phyloP scores from a whole-genome alignment of 2,797 vertebrate species.

The Champsocephalus gunnari region DNA sequence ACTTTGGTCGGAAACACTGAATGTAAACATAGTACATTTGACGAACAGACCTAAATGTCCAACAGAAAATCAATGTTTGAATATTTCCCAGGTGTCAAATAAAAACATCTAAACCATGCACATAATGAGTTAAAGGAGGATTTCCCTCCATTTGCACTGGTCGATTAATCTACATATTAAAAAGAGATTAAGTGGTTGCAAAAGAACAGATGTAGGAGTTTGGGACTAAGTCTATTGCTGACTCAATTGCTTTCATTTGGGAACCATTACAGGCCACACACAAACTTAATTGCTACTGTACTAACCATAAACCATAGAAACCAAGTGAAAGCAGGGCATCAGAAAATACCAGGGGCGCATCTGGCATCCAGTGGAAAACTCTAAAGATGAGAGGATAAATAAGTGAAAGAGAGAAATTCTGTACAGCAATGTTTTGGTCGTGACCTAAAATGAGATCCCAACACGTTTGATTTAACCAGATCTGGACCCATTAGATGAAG shows the following conservation, averaged over 20 bases:
- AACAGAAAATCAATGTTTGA: background rate
- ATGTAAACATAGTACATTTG: background rate
- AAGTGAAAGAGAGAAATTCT: slow-evolving; percentile 33
- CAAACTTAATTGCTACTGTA: slow-evolving; percentile 48
- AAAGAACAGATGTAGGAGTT: slow-evolving; percentile 12
- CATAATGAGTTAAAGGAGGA: background rate
- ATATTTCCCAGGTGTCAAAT: background rate
- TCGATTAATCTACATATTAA: background rate
- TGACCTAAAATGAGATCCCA: slow-evolving; percentile 33
- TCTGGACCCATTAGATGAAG: slow-evolving; percentile 21
- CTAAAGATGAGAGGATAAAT: slow-evolving; percentile 10
- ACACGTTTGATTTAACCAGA: slow-evolving; percentile 26
- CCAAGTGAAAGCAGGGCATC: slow-evolving; percentile 35
- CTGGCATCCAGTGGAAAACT: slow-evolving; percentile 50
- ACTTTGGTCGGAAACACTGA: background rate
- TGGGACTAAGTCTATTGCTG: slow-evolving; percentile 16
- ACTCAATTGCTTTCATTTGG: slow-evolving; percentile 53
- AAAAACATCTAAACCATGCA: background rate
- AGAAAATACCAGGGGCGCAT: slow-evolving; percentile 57
- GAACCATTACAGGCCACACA: slow-evolving; percentile 64
- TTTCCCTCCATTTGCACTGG: background rate
- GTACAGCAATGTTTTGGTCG: slow-evolving; percentile 5
- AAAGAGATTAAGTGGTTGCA: background rate
- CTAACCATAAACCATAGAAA: slow-evolving; percentile 50
- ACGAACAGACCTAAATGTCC: background rate